These are phyloP conservation scores for Odontamblyopus lacepedii DNA, from an alignment of 2,797 vertebrate genomes.

Conservation along the genomic window DNA sequence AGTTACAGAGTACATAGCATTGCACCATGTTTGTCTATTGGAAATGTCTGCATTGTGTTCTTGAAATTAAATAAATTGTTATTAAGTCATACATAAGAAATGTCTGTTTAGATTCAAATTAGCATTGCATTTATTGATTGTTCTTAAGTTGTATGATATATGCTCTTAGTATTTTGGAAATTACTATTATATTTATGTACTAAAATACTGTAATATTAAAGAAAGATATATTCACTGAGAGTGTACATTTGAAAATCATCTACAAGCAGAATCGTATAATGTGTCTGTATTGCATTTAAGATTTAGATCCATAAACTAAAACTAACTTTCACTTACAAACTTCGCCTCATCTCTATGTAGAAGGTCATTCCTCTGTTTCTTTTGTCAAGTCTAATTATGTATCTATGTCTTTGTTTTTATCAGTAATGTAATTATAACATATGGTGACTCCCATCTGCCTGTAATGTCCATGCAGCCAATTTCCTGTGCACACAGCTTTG, in stretches of 20 bases:
- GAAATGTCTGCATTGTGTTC: neutral
- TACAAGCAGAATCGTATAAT: neutral
- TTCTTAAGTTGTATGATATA: no score
- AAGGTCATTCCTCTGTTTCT: neutral
- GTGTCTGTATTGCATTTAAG: neutral
- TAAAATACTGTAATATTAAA: neutral
- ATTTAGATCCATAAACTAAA: neutral
- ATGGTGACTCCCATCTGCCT: constrained; percentile 21
- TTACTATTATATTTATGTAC: neutral
- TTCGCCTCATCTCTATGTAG: neutral
- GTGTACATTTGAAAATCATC: neutral
- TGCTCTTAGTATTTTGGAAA: neutral
- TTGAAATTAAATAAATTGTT: neutral
- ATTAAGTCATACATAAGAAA: neutral
- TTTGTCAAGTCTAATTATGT: constrained; percentile 21
- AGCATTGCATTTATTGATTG: neutral
- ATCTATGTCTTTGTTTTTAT: constrained; percentile 26
- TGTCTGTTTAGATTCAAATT: neutral
- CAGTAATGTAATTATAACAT: constrained; percentile 17
- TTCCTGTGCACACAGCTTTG: constrained; percentile 4
- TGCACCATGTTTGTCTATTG: neutral
- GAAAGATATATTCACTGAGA: neutral
- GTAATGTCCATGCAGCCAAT: constrained; percentile 6
- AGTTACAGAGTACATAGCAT: neutral
- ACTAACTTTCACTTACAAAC: neutral